Percentiles rank a stretch among this genome's conserved stretches.
Conservation (phyloP, 2,113 vertebrate genomes). For the Nerophis ophidion region DNA sequence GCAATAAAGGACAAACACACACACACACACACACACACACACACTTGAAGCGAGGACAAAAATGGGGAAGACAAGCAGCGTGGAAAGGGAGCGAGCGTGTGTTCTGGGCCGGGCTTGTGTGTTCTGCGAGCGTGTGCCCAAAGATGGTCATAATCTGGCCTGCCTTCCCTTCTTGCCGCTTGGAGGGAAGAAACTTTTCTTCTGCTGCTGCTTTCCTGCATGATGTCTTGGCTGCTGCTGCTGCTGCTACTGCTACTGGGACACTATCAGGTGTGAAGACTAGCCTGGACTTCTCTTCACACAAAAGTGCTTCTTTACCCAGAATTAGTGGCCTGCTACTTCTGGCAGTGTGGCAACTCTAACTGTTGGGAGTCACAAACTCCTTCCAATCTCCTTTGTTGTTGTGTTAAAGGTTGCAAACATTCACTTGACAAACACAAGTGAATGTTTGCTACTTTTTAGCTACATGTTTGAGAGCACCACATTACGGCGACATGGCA, state of each 20-base stretch:
- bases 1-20: too few species aligned
- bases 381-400: not conserved
- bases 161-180: conserved; percentile 54
- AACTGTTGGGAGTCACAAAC: not conserved
- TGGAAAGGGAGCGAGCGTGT: conserved; percentile 71
- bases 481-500: too few species aligned
- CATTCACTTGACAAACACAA: too few species aligned
- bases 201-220: conserved; percentile 63
- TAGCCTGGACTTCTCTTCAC: not conserved
- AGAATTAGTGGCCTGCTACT: not conserved
- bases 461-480: too few species aligned
- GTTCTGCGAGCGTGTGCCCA: conserved; percentile 76
- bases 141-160: conserved; percentile 80
- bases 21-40: conserved; percentile 8
- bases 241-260: conserved; percentile 40
- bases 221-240: conserved; percentile 68
- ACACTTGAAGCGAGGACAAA: not conserved
- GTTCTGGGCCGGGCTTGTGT: conserved; percentile 76
- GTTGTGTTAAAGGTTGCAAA: too few species aligned
- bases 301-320: too few species aligned
- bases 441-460: too few species aligned
- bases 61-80: conserved; percentile 43
- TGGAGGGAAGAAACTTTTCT: conserved; percentile 70
- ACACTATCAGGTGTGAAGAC: conserved; percentile 39
- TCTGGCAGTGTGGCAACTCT: conserved; percentile 2